A percentile compares a stretch with the other conserved stretches of the same genome.
Conservation (phyloP, 1,140 invertebrate species). For the Zaprionus ghesquierei region DNA sequence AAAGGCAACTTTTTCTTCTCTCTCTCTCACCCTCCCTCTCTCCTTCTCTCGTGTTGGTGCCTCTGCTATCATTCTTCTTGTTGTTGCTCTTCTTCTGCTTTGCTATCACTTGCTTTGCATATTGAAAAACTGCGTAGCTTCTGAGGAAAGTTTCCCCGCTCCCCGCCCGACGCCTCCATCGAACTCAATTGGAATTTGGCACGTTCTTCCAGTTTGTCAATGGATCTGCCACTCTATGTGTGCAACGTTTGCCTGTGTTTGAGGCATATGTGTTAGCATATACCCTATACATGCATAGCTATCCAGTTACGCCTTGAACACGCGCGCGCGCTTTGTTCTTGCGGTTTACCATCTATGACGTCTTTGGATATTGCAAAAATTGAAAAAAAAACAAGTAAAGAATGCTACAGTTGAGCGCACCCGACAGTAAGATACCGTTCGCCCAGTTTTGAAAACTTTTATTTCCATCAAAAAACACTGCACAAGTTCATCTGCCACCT, state of each 20-base stretch:
- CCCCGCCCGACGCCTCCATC: no score
- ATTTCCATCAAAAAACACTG: no score
- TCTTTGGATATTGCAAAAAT: neutral
- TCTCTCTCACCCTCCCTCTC: no score
- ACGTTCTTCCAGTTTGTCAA: constrained; percentile 49
- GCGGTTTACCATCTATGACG: neutral
- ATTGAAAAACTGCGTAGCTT: neutral
- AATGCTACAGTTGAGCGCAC: no score
- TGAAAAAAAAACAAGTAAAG: no score
- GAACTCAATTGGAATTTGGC: constrained; percentile 55
- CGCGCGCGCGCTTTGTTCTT: neutral
- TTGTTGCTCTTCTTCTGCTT: neutral
- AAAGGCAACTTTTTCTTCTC: constrained; percentile 22
- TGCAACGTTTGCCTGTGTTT: neutral
- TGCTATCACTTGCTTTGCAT: constrained; percentile 15
- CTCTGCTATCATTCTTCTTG: constrained; percentile 15
- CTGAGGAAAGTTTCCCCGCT: neutral
- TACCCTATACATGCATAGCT: neutral
- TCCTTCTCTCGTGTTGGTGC: no score
- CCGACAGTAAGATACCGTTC: no score
- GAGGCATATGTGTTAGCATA: neutral
- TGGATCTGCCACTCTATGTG: neutral
- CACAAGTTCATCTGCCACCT: no score
- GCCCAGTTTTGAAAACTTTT: no score
- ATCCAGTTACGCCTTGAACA: neutral